phyloP scores from a whole-genome alignment of 2,888 invertebrate species.

The Chorisops tibialis region DNA sequence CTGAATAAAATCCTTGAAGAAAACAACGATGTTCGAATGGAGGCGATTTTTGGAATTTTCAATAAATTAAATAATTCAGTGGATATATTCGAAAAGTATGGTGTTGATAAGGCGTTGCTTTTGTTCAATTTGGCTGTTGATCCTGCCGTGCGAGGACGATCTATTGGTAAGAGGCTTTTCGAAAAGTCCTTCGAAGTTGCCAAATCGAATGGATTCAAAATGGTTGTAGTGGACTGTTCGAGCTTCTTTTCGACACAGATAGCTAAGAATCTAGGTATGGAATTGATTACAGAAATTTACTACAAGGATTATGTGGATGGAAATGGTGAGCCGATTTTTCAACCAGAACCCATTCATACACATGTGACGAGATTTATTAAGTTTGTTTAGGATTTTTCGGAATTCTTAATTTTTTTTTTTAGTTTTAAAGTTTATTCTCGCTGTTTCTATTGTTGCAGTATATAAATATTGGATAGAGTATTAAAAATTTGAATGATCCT shows the following conservation, averaged over 20 bases:
- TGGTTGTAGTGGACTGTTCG: constrained; percentile 32
- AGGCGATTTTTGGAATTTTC: constrained; percentile 1
- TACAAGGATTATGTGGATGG: constrained; percentile 32
- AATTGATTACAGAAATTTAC: constrained; percentile 23
- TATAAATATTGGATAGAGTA: too few relatives aligned
- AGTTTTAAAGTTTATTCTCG: neutral
- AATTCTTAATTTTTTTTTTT: neutral
- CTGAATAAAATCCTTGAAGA: constrained; percentile 7
- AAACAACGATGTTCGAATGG: neutral
- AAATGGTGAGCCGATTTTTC: constrained; percentile 31
- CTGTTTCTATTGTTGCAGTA: neutral
- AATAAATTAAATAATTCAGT: constrained; percentile 24
- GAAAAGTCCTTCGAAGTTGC: constrained; percentile 28
- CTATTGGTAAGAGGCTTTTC: constrained; percentile 32
- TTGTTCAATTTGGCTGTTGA: constrained; percentile 30
- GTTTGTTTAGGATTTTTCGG: neutral
- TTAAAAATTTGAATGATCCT: neutral
- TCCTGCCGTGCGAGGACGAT: constrained; percentile 27
- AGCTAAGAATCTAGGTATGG: constrained; percentile 31
- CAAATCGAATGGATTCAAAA: constrained; percentile 27
- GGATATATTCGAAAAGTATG: constrained; percentile 29
- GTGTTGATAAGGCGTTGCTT: constrained; percentile 28
- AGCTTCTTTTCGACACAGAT: constrained; percentile 33
- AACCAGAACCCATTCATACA: constrained; percentile 29
- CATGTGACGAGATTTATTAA: constrained; percentile 33